phyloP scores from a whole-genome alignment of 2,797 vertebrate genomes.

The Oreonectes daqikongensis region DNA sequence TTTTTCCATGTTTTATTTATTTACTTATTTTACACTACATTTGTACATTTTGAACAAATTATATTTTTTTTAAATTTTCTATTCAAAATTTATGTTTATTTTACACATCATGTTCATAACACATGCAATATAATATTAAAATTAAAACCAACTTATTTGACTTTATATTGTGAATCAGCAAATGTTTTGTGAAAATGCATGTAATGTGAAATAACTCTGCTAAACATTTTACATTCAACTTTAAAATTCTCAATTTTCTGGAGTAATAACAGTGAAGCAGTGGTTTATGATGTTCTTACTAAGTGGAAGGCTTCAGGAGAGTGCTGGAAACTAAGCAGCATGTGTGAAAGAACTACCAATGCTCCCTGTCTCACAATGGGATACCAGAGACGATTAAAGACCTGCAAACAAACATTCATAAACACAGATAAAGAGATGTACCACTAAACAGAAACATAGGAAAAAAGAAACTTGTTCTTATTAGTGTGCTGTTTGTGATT shows the following conservation, averaged over 20 bases:
- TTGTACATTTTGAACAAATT: no score
- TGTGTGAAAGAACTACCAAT: constrained; percentile 93
- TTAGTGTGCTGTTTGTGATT: neutral
- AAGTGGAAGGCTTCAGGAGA: constrained; percentile 98
- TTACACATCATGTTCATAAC: no score
- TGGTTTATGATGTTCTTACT: constrained; percentile 76
- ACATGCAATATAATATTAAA: no score
- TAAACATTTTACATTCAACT: neutral
- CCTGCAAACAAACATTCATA: constrained; percentile 73
- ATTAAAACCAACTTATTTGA: no score
- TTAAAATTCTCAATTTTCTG: neutral
- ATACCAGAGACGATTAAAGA: constrained; percentile 97
- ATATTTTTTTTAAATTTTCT: no score
- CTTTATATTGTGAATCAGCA: no score
- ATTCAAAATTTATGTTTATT: no score
- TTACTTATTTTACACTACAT: no score
- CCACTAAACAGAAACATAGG: neutral
- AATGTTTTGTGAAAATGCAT: neutral
- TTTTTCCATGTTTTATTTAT: no score
- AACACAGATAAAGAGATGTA: constrained; percentile 12
- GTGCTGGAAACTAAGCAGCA: constrained; percentile 99
- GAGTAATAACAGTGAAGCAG: constrained; percentile 14
- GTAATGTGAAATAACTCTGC: neutral
- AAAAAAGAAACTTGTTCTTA: neutral
- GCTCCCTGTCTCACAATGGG: constrained; percentile 96